A percentile compares a stretch with the other conserved stretches of the same genome.
phyloP scores from a whole-genome alignment of 2,888 invertebrate species.

The Andrena minutula region DNA sequence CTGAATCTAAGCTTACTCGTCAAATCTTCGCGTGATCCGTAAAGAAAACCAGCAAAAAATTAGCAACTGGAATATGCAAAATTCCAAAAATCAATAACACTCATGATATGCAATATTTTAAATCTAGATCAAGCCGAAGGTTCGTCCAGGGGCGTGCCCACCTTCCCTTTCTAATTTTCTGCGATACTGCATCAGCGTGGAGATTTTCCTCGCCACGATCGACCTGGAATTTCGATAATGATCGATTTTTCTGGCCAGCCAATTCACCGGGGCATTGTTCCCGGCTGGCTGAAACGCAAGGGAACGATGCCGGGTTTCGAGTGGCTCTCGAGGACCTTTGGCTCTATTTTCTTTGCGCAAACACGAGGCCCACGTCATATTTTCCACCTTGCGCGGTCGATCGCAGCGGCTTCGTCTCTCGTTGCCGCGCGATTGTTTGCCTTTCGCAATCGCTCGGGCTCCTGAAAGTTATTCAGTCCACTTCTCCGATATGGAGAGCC shows the following conservation, averaged over 20 bases:
- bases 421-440: constrained; percentile 77
- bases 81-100: too few species aligned
- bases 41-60: too few species aligned
- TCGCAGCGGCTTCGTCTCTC: constrained; percentile 35
- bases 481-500: constrained; percentile 73
- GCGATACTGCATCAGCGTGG: too few species aligned
- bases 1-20: too few species aligned
- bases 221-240: constrained; percentile 66
- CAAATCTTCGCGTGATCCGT: too few species aligned
- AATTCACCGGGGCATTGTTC: constrained; percentile 40
- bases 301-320: background rate
- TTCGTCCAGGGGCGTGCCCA: too few species aligned
- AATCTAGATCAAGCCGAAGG: too few species aligned
- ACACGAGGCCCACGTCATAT: constrained; percentile 5
- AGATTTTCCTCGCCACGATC: constrained; percentile 37
- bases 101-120: too few species aligned
- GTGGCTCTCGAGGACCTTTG: background rate
- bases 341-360: constrained; percentile 14
- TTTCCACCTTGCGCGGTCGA: constrained; percentile 57
- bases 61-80: too few species aligned
- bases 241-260: constrained; percentile 56
- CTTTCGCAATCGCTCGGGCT: constrained; percentile 79
- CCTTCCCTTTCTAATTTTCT: too few species aligned
- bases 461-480: constrained; percentile 77
- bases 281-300: constrained; percentile 18